A percentile compares a stretch with the other conserved stretches of the same genome.
Conservation (phyloP, 2,797 vertebrate genomes). For the Discoglossus pictus region DNA sequence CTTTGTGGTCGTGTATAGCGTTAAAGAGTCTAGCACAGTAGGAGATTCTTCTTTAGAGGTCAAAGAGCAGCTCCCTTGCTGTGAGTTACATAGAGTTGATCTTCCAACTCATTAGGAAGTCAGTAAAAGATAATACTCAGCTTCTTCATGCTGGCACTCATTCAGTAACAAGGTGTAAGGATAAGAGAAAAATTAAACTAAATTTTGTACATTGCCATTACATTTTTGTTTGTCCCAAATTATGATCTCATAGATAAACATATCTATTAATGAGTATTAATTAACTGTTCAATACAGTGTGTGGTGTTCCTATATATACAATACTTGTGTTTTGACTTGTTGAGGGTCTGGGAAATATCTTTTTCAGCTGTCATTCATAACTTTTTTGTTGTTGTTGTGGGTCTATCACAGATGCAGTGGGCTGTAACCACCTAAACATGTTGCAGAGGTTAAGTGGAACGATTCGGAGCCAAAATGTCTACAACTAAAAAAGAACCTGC, state of each 20-base stretch:
- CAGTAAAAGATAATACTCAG: constrained; percentile 28
- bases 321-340: background rate
- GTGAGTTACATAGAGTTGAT: constrained; percentile 40
- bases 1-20: constrained; percentile 28
- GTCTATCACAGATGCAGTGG: background rate
- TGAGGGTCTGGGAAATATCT: background rate
- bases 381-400: background rate
- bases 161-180: constrained; percentile 42
- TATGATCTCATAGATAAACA: too few species aligned
- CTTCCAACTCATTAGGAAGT: constrained; percentile 39
- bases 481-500: too few species aligned
- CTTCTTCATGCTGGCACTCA: constrained; percentile 36
- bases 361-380: background rate
- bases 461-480: too few species aligned
- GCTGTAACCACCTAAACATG: background rate
- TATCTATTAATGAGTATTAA: too few species aligned
- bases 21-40: constrained; percentile 42
- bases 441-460: background rate
- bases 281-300: too few species aligned
- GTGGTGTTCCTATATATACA: too few species aligned
- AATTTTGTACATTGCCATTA: too few species aligned
- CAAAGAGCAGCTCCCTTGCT: constrained; percentile 27
- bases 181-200: constrained; percentile 31
- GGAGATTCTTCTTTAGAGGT: constrained; percentile 22
- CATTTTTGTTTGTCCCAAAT: too few species aligned